A percentile compares a stretch with the other conserved stretches of the same genome.
These are phyloP conservation scores for Leptinotarsa texana DNA, from an alignment of 1,140 invertebrate genomes.

Conservation along the genomic window DNA sequence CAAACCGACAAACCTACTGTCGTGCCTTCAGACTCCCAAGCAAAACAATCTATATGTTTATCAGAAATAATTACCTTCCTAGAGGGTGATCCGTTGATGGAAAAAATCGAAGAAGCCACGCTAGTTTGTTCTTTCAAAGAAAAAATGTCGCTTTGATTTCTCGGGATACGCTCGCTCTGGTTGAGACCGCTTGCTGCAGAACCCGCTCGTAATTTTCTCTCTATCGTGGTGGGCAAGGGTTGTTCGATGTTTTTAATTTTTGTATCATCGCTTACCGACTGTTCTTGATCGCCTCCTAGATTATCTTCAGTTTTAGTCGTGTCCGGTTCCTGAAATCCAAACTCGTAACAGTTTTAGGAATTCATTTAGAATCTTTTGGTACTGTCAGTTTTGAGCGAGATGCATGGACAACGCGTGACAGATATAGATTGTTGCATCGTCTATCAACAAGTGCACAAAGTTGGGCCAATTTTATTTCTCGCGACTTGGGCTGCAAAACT, in stretches of 20 bases:
- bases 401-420: background rate
- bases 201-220: background rate
- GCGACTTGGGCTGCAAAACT: too few species aligned
- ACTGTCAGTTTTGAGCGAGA: background rate
- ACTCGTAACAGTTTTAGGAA: too few species aligned
- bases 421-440: background rate
- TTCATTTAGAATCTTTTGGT: background rate
- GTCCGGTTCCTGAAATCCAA: background rate
- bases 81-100: slow-evolving; percentile 38
- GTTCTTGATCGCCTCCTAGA: background rate
- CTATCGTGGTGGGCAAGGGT: background rate
- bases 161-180: slow-evolving; percentile 33
- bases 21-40: too few species aligned
- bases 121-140: slow-evolving; percentile 36
- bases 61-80: slow-evolving; percentile 23
- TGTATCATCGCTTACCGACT: background rate
- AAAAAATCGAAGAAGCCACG: slow-evolving; percentile 36
- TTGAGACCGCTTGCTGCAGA: slow-evolving; percentile 5
- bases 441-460: background rate
- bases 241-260: background rate
- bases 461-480: too few species aligned
- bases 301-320: background rate
- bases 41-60: too few species aligned
- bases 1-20: too few species aligned
- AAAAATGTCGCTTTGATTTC: slow-evolving; percentile 44